Percentiles rank a stretch among this genome's conserved stretches.
These are phyloP conservation scores for Graptemys geographica DNA, from an alignment of 2,797 vertebrate species.

Conservation along the genomic window DNA sequence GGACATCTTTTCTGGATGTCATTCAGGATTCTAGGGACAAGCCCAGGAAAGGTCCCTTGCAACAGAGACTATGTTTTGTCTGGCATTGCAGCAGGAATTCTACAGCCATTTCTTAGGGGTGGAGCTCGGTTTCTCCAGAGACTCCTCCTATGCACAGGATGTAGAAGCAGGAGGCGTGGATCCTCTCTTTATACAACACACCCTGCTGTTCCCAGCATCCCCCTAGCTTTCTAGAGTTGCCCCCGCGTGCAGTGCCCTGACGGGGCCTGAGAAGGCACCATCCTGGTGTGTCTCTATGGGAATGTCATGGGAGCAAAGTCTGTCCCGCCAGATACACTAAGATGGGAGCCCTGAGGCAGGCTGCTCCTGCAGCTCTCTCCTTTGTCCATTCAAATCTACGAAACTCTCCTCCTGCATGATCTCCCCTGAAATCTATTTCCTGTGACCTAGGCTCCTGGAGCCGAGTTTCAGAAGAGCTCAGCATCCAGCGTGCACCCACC, in stretches of 20 bases:
- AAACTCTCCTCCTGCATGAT: background rate
- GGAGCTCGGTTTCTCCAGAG: background rate
- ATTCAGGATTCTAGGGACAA: background rate
- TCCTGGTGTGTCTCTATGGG: background rate
- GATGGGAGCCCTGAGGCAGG: background rate
- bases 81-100: background rate
- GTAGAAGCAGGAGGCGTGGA: background rate
- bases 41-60: background rate
- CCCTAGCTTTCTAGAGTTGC: background rate
- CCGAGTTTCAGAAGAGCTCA: background rate
- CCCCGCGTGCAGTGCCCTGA: background rate
- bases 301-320: background rate
- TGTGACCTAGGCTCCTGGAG: background rate
- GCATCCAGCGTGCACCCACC: background rate
- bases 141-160: background rate
- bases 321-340: background rate
- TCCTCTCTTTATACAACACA: background rate
- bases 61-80: background rate
- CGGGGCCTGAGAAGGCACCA: background rate
- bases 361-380: background rate
- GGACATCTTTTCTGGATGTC: background rate
- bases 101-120: background rate
- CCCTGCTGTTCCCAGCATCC: background rate
- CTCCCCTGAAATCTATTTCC: background rate
- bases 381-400: background rate